phyloP scores from a whole-genome alignment of 35 echinoderm and acorn worm genomes.

The Apostichopus japonicus region DNA sequence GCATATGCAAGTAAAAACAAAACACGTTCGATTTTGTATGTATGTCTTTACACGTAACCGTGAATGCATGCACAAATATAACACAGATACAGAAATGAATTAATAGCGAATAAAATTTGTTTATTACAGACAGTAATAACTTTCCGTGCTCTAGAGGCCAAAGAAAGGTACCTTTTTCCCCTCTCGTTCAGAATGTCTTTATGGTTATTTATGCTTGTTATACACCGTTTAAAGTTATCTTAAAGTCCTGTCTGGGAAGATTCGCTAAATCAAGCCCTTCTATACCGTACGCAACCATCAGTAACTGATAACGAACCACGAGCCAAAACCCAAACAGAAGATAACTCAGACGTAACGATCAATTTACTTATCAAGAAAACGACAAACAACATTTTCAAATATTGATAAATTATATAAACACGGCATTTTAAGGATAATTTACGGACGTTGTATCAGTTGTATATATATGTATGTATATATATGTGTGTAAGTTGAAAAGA shows the following conservation, averaged over 20 bases:
- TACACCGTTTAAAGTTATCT: constrained; percentile 4
- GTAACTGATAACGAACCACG: neutral
- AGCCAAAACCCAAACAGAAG: constrained; percentile 1
- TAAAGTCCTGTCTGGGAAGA: neutral
- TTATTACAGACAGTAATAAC: no score
- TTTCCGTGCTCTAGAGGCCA: no score
- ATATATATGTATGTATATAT: no score
- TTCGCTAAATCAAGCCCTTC: no score
- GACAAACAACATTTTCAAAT: constrained; percentile 24
- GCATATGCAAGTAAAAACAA: no score
- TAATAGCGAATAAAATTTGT: no score
- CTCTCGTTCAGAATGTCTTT: neutral
- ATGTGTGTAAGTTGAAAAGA: neutral
- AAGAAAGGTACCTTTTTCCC: no score
- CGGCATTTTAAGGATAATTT: constrained; percentile 27
- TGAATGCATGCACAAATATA: no score
- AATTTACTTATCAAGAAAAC: neutral
- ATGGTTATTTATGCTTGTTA: neutral
- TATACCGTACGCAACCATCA: no score
- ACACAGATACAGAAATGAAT: no score
- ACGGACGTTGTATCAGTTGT: neutral
- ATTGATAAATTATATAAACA: constrained; percentile 39
- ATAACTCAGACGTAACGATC: neutral
- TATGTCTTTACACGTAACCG: no score
- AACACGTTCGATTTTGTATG: no score